Evolutionary conservation across 2,113 vertebrate species (phyloP).

Genomic region (Columba janthina): DNA sequence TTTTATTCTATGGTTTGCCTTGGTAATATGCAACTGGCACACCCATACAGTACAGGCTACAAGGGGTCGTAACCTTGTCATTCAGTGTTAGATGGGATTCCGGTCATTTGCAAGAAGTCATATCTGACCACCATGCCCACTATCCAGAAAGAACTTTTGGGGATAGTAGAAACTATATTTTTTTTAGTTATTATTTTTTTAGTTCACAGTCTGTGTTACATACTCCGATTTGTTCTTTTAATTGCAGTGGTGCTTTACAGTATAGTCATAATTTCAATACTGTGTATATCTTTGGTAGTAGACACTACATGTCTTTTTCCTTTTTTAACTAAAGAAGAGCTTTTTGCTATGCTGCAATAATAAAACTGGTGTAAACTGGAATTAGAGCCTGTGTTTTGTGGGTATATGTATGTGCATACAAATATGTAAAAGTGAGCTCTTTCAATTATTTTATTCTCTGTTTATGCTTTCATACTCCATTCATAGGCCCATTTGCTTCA

Average conservation of each 20-base stretch:
- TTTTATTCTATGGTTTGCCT: neutral
- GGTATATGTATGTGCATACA: neutral
- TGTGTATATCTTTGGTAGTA: neutral
- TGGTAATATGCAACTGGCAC: neutral
- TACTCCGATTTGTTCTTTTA: neutral
- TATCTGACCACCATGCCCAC: neutral
- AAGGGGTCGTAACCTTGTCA: neutral
- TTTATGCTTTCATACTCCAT: conserved; percentile 42
- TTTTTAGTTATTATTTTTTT: neutral
- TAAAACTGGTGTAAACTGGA: neutral
- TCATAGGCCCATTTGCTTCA: conserved; percentile 2
- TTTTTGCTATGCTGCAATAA: conserved; percentile 7
- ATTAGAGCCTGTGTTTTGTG: conserved; percentile 23
- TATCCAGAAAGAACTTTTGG: neutral
- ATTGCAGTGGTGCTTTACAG: neutral
- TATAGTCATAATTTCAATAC: neutral
- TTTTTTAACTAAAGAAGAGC: neutral
- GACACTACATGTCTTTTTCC: neutral
- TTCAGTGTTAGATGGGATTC: neutral
- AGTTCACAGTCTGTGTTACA: neutral
- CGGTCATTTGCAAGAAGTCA: neutral
- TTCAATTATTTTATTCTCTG: conserved; percentile 51
- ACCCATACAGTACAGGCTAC: neutral
- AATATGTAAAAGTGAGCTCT: conserved; percentile 31
- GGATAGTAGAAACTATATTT: neutral